Evolutionary conservation across 2,888 invertebrate species (phyloP).

Genomic region (Stomorhina lunata): DNA sequence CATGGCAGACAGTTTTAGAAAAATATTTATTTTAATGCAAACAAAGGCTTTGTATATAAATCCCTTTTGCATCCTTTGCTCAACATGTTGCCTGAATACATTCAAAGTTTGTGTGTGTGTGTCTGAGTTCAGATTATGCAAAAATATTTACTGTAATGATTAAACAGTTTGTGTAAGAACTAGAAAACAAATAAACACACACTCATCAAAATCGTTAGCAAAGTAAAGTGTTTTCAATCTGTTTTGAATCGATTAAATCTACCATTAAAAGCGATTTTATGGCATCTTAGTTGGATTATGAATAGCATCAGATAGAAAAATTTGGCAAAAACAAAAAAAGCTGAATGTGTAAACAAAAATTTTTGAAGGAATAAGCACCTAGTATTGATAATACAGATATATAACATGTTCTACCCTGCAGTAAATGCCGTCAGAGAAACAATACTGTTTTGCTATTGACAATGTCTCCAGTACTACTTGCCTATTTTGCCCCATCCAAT

Average conservation of each 20-base stretch:
- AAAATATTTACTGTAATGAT: slow-evolving; percentile 53
- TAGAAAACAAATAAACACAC: background rate
- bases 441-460: no score
- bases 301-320: background rate
- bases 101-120: slow-evolving; percentile 3
- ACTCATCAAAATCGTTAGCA: slow-evolving; percentile 4
- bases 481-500: no score
- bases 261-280: slow-evolving; percentile 61
- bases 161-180: slow-evolving; percentile 26
- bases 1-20: background rate
- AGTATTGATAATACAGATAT: background rate
- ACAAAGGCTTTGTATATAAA: slow-evolving; percentile 24
- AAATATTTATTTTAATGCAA: background rate
- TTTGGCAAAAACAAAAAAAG: background rate
- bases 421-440: no score
- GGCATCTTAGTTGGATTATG: slow-evolving; percentile 59
- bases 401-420: no score
- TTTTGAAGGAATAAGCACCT: slow-evolving; percentile 37
- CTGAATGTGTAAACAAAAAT: slow-evolving; percentile 35
- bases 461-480: no score
- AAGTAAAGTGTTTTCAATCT: slow-evolving; percentile 52
- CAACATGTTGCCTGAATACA: slow-evolving; percentile 47
- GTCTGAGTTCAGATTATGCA: slow-evolving; percentile 32
- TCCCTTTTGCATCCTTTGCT: slow-evolving; percentile 11
- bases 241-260: slow-evolving; percentile 61